Evolutionary conservation across 2,888 invertebrate genomes (phyloP).

Genomic region (Pseudococcus longispinus): DNA sequence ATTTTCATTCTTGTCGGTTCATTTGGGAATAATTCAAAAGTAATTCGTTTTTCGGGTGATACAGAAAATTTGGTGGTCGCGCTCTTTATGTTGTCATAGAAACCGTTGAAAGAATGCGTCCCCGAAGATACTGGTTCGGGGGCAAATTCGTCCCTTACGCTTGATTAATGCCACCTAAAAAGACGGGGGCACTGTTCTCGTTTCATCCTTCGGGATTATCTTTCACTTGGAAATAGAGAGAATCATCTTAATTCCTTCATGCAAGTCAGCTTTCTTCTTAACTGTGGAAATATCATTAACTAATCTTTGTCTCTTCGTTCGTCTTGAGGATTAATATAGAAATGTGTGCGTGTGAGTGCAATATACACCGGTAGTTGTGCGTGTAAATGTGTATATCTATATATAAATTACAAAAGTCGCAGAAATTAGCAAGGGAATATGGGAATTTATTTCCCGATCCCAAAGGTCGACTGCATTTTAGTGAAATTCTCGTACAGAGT

Average conservation of each 20-base stretch:
- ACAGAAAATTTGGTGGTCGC: constrained; percentile 52
- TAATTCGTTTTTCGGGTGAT: constrained; percentile 55
- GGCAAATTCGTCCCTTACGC: constrained; percentile 52
- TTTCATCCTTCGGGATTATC: constrained; percentile 53
- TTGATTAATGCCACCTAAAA: constrained; percentile 55
- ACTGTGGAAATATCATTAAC: constrained; percentile 50
- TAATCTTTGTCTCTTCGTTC: constrained; percentile 40
- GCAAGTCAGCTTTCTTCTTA: constrained; percentile 53
- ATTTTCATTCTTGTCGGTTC: constrained; percentile 43
- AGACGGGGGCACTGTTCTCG: constrained; percentile 46
- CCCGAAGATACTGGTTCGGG: constrained; percentile 46
- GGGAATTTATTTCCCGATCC: constrained; percentile 50
- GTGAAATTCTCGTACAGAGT: not conserved
- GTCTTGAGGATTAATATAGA: constrained; percentile 34
- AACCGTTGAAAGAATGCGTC: constrained; percentile 54
- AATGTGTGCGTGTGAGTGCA: constrained; percentile 18
- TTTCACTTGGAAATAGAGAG: constrained; percentile 47
- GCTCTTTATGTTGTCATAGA: constrained; percentile 53
- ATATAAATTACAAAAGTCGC: constrained; percentile 50
- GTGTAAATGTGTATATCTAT: constrained; percentile 36
- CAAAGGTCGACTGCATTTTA: constrained; percentile 34
- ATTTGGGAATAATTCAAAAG: constrained; percentile 55
- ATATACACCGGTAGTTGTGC: constrained; percentile 7
- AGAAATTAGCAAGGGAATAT: constrained; percentile 52
- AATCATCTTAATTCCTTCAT: constrained; percentile 49